These are phyloP conservation scores for Drosophila greeni DNA, from an alignment of 2,888 invertebrate genomes.

Conservation along the genomic window DNA sequence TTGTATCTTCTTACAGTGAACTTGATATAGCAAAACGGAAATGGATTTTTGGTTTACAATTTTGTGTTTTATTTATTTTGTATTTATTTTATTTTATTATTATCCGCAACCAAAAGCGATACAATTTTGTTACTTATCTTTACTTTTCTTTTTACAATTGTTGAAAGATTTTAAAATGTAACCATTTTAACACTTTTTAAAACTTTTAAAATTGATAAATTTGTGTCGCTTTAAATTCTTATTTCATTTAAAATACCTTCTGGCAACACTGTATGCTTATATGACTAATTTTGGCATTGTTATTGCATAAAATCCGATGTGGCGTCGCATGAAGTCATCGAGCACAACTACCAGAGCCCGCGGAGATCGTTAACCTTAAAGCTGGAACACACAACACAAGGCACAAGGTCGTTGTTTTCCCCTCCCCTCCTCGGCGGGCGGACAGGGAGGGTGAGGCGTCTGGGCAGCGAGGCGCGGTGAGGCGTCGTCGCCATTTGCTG, in stretches of 20 bases:
- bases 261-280: conserved; percentile 29
- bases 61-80: background rate
- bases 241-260: background rate
- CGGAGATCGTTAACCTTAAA: conserved; percentile 78
- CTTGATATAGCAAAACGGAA: background rate
- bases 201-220: background rate
- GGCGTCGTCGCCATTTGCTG: conserved; percentile 33
- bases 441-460: conserved; percentile 9
- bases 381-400: conserved; percentile 68
- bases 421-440: background rate
- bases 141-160: background rate
- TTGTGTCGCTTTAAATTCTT: background rate
- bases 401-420: conserved; percentile 76
- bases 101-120: too few species aligned
- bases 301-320: conserved; percentile 63
- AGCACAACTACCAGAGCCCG: conserved; percentile 31
- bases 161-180: background rate
- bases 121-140: too few species aligned
- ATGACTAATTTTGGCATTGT: conserved; percentile 67
- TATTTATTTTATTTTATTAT: too few species aligned
- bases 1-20: background rate
- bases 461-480: conserved; percentile 4
- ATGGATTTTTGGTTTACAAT: too few species aligned
- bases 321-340: conserved; percentile 69
- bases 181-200: background rate